Evolutionary conservation across 2,113 vertebrate species (phyloP), one percentile per base, ranked within the genome.

Genomic region (Haemorhous mexicanus): DNA sequence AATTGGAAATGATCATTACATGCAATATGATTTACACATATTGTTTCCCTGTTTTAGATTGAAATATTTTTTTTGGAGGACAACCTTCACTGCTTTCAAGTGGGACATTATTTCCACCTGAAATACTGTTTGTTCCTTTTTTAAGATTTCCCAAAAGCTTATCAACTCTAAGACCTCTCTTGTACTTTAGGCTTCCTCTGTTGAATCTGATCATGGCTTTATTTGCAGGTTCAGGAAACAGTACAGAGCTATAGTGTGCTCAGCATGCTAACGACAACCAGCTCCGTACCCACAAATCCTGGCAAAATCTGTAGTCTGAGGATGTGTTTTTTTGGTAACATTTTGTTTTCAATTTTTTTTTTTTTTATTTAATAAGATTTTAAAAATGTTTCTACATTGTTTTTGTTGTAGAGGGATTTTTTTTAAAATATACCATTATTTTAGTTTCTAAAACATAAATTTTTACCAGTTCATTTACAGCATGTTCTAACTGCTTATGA

Each of bases 121-220:
- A 78, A 87, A 44, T 61, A 35, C 35, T 59, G 11, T 70, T 91
- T 10, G 46, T 83, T 74, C 27, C 24, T 52, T 91, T 95, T 61
- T 70, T 44, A 70, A 84, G 56, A 89, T 81, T 90, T 94, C n/a
- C 30, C 35, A 84, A 41, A 63, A 21, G 22, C 61, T 84, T 35
- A 68, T 84, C 64, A 90, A 30, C 52, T 77, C 59, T 49, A 47
- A 86, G 35, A 12, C 18, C 61, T 84, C 35, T 80, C 35, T 88
- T 32, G 21, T 75, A 80, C 55, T 87, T 94, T 49, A 64, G 68
- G 61, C 41, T 81, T 91, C 52, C 47, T 81, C 56, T 87, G 24
- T 90, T 82, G 56, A 74, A 91, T 87, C 33, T 81, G 91, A 64
- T 94, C 44, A 41, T 87, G 52, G 67, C 72, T 84, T 95, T 90